Evolutionary conservation across 2,888 invertebrate species (phyloP).

Genomic region (Sinotaia quadrata): DNA sequence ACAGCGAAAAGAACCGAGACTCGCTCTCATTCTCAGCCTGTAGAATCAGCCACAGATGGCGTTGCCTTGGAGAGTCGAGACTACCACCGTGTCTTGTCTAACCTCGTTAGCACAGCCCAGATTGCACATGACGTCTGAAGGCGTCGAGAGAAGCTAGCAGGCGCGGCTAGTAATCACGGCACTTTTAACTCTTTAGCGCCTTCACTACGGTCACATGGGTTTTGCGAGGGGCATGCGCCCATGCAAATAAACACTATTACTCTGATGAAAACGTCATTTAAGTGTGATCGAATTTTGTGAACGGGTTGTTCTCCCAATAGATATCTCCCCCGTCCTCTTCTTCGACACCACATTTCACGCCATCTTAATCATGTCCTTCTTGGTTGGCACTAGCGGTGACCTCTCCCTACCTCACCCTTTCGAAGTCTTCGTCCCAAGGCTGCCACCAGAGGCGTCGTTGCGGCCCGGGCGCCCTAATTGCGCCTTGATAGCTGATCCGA

Average conservation of each 20-base stretch:
- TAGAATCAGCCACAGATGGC: too few species aligned
- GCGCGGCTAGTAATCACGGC: conserved; percentile 35
- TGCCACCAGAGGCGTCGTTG: not conserved
- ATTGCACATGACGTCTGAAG: conserved; percentile 35
- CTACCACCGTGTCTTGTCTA: conserved; percentile 23
- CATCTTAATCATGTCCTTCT: conserved; percentile 30
- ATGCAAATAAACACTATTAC: conserved; percentile 45
- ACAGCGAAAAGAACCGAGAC: too few species aligned
- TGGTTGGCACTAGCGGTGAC: conserved; percentile 30
- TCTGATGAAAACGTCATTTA: conserved; percentile 42
- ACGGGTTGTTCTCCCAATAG: conserved; percentile 32
- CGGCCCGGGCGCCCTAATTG: conserved; percentile 30
- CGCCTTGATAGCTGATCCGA: conserved; percentile 38
- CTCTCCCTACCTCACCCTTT: conserved; percentile 10
- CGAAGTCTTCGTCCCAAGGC: conserved; percentile 5
- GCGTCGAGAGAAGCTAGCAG: conserved; percentile 34
- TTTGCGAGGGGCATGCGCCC: conserved; percentile 22
- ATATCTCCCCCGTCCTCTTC: conserved; percentile 17
- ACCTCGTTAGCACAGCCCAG: conserved; percentile 37
- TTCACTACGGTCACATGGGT: conserved; percentile 12
- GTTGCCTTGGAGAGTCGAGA: too few species aligned
- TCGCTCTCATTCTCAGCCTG: not conserved
- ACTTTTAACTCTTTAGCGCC: conserved; percentile 39
- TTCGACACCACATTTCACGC: conserved; percentile 38
- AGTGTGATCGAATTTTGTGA: conserved; percentile 41